These are phyloP conservation scores for Akabosia matsudoensis DNA, from an alignment of 1,140 invertebrate species.

Conservation along the genomic window DNA sequence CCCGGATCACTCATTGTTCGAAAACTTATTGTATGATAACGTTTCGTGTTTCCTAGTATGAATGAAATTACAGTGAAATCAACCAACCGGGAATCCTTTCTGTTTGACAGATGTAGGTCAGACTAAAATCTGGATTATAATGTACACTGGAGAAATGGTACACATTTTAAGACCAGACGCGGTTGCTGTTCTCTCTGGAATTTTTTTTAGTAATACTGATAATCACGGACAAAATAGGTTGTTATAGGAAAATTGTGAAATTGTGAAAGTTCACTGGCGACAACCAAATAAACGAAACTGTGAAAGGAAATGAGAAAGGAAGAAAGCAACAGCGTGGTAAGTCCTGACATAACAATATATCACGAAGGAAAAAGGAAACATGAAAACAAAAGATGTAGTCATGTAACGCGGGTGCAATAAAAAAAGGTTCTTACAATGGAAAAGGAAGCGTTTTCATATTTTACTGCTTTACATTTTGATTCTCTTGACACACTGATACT, in stretches of 20 bases:
- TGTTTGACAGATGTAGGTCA: conserved; percentile 22
- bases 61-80: conserved; percentile 19
- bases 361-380: not conserved
- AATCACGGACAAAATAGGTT: conserved; percentile 4
- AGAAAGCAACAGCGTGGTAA: not conserved
- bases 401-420: no score
- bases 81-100: conserved; percentile 18
- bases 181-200: not conserved
- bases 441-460: no score
- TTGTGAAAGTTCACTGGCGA: not conserved
- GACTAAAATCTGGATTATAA: not conserved
- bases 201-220: not conserved
- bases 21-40: not conserved
- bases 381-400: not conserved
- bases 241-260: not conserved
- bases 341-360: not conserved
- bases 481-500: no score
- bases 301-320: not conserved
- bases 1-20: no score
- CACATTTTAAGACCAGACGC: not conserved
- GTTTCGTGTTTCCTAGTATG: not conserved
- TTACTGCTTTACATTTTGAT: no score
- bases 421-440: no score
- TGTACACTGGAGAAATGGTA: no score
- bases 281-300: not conserved